Conservation (phyloP, 2,797 vertebrate genomes). For the Esox lucius region DNA sequence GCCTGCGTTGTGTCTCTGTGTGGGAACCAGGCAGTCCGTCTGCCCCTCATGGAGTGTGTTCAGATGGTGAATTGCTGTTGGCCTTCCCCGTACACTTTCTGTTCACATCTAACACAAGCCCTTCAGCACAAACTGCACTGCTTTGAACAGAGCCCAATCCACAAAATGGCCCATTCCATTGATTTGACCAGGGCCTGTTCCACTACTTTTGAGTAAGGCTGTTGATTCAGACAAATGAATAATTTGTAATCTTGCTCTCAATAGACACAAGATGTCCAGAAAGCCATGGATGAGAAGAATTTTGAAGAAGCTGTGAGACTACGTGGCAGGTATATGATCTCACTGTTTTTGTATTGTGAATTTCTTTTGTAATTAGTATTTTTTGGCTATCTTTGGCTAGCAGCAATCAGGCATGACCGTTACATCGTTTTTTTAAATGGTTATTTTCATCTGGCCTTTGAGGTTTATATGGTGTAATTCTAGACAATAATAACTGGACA, state of each 20-base stretch:
- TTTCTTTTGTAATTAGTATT: not conserved
- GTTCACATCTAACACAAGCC: not conserved
- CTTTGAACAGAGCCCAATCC: not conserved
- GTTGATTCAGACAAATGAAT: not conserved
- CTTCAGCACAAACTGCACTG: too few species aligned
- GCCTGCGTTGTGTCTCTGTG: slow-evolving; percentile 94
- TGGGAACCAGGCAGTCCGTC: slow-evolving; percentile 92
- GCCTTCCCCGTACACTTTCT: not conserved
- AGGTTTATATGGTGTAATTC: not conserved
- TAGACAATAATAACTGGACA: not conserved
- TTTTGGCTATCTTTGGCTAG: not conserved
- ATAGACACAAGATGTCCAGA: slow-evolving; percentile 96
- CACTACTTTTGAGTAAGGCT: not conserved
- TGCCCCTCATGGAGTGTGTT: slow-evolving; percentile 97
- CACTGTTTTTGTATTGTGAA: not conserved
- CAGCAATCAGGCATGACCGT: not conserved
- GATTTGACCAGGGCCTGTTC: too few species aligned
- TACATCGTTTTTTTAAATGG: not conserved
- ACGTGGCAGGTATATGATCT: slow-evolving; percentile 83
- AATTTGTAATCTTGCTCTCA: slow-evolving; percentile 8
- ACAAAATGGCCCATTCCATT: not conserved
- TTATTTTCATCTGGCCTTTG: not conserved
- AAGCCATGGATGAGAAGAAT: slow-evolving; percentile 92
- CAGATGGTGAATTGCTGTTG: slow-evolving; percentile 84
- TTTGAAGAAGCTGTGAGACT: slow-evolving; percentile 92